Evolutionary conservation across 2,888 invertebrate genomes (phyloP).

Genomic region (Drosophila anomalata): DNA sequence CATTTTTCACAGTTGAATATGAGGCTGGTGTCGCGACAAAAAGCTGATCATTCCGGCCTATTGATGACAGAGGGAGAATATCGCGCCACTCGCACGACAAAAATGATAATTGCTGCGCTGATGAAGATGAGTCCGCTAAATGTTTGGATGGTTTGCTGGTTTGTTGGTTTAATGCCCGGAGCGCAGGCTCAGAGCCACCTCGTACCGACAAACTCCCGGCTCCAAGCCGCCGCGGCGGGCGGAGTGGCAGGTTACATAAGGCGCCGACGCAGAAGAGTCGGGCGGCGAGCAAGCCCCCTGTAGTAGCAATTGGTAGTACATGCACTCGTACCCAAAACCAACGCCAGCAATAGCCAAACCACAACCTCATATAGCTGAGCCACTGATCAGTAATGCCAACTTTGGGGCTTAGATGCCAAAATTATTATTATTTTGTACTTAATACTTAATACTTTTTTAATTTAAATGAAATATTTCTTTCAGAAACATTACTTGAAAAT

Average conservation of each 20-base stretch:
- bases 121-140: constrained; percentile 66
- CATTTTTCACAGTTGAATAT: constrained; percentile 41
- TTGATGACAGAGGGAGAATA: constrained; percentile 58
- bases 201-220: background rate
- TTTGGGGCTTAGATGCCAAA: background rate
- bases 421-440: no score
- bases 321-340: background rate
- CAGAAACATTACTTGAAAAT: no score
- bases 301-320: constrained; percentile 46
- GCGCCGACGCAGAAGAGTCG: constrained; percentile 74
- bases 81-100: constrained; percentile 43
- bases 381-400: background rate
- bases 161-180: constrained; percentile 5
- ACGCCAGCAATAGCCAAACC: constrained; percentile 46
- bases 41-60: constrained; percentile 56
- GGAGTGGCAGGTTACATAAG: constrained; percentile 62
- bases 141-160: constrained; percentile 7
- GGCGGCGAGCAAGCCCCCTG: constrained; percentile 26
- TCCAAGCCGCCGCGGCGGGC: background rate
- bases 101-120: constrained; percentile 51
- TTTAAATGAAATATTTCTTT: no score
- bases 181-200: constrained; percentile 8
- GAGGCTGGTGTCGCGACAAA: constrained; percentile 38
- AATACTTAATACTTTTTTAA: no score
- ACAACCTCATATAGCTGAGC: constrained; percentile 57